These are phyloP conservation scores for Hyla sarda DNA, from an alignment of 2,113 vertebrate genomes.

Conservation along the genomic window DNA sequence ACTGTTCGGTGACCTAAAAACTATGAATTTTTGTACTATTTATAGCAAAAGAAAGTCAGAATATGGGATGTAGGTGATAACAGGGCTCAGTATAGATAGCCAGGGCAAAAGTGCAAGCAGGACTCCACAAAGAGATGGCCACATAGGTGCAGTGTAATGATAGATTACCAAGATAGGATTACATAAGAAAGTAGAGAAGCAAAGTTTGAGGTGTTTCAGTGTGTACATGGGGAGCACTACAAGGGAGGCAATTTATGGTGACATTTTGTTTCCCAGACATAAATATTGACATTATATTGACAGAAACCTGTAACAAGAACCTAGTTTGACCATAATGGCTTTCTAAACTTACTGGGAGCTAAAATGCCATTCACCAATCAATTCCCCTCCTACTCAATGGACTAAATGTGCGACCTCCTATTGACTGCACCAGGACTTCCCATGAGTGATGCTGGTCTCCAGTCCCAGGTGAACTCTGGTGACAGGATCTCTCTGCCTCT, in stretches of 20 bases:
- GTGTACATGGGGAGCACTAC: not conserved
- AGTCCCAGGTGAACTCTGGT: constrained; percentile 11
- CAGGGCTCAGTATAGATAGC: not conserved
- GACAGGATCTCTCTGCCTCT: not conserved
- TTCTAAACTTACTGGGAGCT: constrained; percentile 66
- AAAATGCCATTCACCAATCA: constrained; percentile 71
- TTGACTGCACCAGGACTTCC: constrained; percentile 60
- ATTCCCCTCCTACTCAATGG: constrained; percentile 70
- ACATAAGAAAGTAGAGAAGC: not conserved
- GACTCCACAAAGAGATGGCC: constrained; percentile 19
- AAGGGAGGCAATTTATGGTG: not conserved
- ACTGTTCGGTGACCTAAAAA: not conserved
- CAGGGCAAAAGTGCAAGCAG: not conserved
- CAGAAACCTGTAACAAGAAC: constrained; percentile 63
- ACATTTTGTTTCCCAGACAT: not conserved
- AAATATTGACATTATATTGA: constrained; percentile 65
- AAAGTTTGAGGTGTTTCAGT: not conserved
- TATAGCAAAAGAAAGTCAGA: not conserved
- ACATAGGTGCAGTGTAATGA: not conserved
- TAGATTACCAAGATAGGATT: not conserved
- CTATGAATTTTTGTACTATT: too few species aligned
- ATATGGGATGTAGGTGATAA: not conserved
- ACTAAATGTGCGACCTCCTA: constrained; percentile 74
- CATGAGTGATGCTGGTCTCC: not conserved
- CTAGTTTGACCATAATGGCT: constrained; percentile 66